These are phyloP conservation scores for Lumbricus terrestris DNA, from an alignment of 2,888 invertebrate species.

Conservation along the genomic window DNA sequence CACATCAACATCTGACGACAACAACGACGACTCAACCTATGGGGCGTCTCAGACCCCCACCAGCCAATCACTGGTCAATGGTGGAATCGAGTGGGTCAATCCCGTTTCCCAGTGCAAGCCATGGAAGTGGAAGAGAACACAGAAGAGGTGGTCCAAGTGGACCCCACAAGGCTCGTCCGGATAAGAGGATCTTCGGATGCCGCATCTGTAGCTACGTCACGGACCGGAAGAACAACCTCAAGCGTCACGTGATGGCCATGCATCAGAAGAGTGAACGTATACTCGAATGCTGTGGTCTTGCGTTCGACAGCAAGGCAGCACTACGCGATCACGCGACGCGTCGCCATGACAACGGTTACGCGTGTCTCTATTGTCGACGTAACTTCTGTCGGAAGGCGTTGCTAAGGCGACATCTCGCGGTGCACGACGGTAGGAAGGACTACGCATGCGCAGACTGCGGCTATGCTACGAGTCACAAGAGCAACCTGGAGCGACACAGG, in stretches of 20 bases:
- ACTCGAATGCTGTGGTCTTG: constrained; percentile 56
- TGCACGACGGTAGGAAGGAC: constrained; percentile 60
- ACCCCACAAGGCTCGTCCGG: not conserved
- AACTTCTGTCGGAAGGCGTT: constrained; percentile 60
- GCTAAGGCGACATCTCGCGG: constrained; percentile 58
- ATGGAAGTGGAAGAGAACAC: not conserved
- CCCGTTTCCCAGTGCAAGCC: not conserved
- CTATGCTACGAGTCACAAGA: constrained; percentile 61
- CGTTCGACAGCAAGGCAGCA: constrained; percentile 57
- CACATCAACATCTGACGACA: not conserved
- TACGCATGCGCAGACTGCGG: constrained; percentile 57
- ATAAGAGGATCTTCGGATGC: constrained; percentile 47
- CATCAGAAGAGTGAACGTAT: constrained; percentile 51
- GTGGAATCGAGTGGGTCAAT: not conserved
- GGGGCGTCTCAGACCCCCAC: not conserved
- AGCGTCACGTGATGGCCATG: constrained; percentile 59
- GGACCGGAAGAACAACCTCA: constrained; percentile 58
- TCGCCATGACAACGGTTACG: constrained; percentile 59
- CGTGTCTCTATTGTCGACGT: constrained; percentile 55
- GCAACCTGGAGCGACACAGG: constrained; percentile 60
- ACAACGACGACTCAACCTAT: not conserved
- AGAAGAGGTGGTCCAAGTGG: not conserved
- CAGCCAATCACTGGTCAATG: not conserved
- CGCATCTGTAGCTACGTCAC: constrained; percentile 54
- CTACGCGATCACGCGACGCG: constrained; percentile 56